phyloP scores from a whole-genome alignment of 2,797 vertebrate species.

The Pitangus sulphuratus region DNA sequence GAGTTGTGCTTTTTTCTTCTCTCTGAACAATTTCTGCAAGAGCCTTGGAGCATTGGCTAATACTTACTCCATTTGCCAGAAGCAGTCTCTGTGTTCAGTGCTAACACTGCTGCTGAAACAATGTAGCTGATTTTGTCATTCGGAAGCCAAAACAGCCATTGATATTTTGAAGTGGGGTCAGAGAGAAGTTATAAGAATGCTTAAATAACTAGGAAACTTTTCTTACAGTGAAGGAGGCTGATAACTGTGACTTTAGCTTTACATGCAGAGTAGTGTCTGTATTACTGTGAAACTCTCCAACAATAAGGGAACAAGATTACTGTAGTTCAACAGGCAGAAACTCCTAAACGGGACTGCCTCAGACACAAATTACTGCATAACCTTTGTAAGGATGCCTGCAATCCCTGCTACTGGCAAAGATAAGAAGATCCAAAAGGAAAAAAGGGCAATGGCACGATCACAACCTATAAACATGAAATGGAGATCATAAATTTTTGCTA shows the following conservation, averaged over 20 bases:
- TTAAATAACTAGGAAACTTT: neutral
- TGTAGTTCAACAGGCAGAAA: neutral
- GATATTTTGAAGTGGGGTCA: neutral
- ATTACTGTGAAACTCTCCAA: neutral
- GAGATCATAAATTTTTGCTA: neutral
- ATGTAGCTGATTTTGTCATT: neutral
- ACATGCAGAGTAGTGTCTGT: neutral
- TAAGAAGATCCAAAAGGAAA: neutral
- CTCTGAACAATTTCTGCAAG: neutral
- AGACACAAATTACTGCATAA: neutral
- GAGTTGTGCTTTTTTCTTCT: neutral
- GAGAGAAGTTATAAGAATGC: neutral
- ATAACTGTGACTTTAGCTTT: neutral
- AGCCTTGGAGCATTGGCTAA: neutral
- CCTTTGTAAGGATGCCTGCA: neutral
- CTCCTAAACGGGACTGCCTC: neutral
- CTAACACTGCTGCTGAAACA: neutral
- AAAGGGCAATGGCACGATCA: neutral
- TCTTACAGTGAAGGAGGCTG: neutral
- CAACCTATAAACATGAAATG: neutral
- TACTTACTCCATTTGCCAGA: neutral
- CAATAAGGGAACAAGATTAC: neutral
- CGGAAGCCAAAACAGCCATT: neutral
- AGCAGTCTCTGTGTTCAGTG: neutral
- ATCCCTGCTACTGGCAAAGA: neutral